Percentiles rank a stretch among this genome's conserved stretches.
Evolutionary conservation across 2,888 invertebrate species (phyloP).

Genomic region (Dichetophora obliterata): DNA sequence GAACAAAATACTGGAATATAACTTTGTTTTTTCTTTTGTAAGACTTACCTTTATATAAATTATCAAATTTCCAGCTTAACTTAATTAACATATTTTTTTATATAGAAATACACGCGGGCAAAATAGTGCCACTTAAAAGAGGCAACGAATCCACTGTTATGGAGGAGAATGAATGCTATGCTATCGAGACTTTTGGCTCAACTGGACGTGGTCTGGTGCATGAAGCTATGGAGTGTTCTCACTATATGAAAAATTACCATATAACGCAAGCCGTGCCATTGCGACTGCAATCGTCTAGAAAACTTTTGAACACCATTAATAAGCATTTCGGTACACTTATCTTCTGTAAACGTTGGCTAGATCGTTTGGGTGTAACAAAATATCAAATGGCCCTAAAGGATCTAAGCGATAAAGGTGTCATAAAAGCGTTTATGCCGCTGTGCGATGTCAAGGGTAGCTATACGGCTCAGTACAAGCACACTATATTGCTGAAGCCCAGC

Average conservation of each 20-base stretch:
- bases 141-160: conserved; percentile 97
- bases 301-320: conserved; percentile 91
- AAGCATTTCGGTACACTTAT: conserved; percentile 98
- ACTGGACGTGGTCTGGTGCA: conserved; percentile 95
- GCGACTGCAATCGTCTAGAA: conserved; percentile 93
- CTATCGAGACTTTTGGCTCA: conserved; percentile 99
- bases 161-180: conserved; percentile 99
- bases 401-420: conserved; percentile 96
- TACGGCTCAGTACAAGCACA: conserved; percentile 99
- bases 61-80: not conserved
- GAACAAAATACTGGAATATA: no score
- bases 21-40: no score
- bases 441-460: conserved; percentile 98
- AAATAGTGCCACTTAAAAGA: conserved; percentile 99
- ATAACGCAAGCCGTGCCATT: conserved; percentile 87
- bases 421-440: conserved; percentile 97
- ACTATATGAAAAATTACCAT: conserved; percentile 99
- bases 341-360: conserved; percentile 99
- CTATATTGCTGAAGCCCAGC: conserved; percentile 95
- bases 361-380: conserved; percentile 95
- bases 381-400: conserved; percentile 99
- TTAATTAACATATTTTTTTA: not conserved
- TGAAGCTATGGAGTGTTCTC: conserved; percentile 99
- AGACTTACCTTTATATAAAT: no score
- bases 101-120: conserved; percentile 78